phyloP scores from a whole-genome alignment of 2,113 vertebrate species.

The Micronycteris hirsuta region DNA sequence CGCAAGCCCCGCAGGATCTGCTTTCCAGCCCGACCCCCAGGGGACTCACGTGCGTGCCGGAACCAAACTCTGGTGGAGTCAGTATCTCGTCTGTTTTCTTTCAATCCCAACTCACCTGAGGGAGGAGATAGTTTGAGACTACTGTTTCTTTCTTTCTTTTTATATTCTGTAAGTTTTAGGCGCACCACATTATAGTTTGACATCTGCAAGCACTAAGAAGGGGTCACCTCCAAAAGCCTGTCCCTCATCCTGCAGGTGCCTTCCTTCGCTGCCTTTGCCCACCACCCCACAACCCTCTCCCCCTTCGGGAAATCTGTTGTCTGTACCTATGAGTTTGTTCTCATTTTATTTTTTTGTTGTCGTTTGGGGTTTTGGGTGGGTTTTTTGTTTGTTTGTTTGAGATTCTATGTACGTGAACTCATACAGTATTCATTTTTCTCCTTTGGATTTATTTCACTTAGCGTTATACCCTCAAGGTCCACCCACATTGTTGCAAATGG shows the following conservation, averaged over 20 bases:
- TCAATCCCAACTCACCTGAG: neutral
- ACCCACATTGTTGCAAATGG: neutral
- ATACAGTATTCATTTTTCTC: neutral
- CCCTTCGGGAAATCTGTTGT: neutral
- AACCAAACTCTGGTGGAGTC: accelerated
- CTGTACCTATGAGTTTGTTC: neutral
- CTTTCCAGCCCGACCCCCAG: neutral
- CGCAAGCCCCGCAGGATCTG: accelerated
- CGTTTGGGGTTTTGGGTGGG: neutral
- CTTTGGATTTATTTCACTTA: neutral
- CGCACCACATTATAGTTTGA: neutral
- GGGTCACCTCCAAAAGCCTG: neutral
- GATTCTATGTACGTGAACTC: neutral
- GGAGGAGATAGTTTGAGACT: neutral
- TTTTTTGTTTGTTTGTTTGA: neutral
- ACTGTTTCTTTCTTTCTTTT: neutral
- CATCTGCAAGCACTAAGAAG: neutral
- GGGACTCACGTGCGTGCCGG: accelerated
- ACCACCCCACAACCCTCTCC: neutral
- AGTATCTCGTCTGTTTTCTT: neutral
- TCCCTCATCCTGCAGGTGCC: neutral
- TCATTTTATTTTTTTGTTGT: neutral
- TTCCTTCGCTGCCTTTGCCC: neutral
- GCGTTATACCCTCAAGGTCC: no score
- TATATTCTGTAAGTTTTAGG: neutral